phyloP scores from a whole-genome alignment of 2,113 vertebrate genomes.

The Sebastes schlegelii region DNA sequence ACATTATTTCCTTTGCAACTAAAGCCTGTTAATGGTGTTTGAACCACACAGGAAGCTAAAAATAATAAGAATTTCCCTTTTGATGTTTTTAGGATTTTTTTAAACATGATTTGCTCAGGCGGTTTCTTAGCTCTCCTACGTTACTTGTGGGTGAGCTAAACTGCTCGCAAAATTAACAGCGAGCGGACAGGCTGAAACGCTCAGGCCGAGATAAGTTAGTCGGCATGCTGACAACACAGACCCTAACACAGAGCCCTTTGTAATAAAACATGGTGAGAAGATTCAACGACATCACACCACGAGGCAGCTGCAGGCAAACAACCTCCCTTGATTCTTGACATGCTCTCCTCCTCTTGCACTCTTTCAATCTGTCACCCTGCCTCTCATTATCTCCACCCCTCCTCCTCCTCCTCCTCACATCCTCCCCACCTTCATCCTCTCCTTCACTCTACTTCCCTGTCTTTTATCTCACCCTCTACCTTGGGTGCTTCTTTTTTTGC shows the following conservation, averaged over 20 bases:
- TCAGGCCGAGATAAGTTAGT: slow-evolving; percentile 34
- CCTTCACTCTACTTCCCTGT: slow-evolving; percentile 41
- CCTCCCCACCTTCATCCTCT: slow-evolving; percentile 60
- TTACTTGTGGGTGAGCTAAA: slow-evolving; percentile 25
- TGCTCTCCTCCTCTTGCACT: slow-evolving; percentile 66
- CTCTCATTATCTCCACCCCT: slow-evolving; percentile 72
- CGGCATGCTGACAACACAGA: slow-evolving; percentile 41
- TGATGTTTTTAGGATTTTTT: not conserved
- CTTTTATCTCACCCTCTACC: slow-evolving; percentile 59
- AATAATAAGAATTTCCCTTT: not conserved
- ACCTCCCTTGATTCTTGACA: slow-evolving; percentile 65
- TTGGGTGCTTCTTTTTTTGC: slow-evolving; percentile 59
- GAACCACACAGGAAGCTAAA: not conserved
- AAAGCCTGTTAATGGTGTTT: not conserved
- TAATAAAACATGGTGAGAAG: slow-evolving; percentile 61
- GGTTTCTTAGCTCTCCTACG: slow-evolving; percentile 1
- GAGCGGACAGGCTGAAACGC: slow-evolving; percentile 11
- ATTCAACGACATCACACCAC: slow-evolving; percentile 67
- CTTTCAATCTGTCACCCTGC: slow-evolving; percentile 71
- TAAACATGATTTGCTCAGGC: not conserved
- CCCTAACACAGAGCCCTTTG: slow-evolving; percentile 43
- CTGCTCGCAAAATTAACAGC: slow-evolving; percentile 22
- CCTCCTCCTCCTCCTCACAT: slow-evolving; percentile 51
- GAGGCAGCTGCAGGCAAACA: slow-evolving; percentile 66
- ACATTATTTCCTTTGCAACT: not conserved